Conservation (phyloP, 2,888 invertebrate species). For the Erannis defoliaria region DNA sequence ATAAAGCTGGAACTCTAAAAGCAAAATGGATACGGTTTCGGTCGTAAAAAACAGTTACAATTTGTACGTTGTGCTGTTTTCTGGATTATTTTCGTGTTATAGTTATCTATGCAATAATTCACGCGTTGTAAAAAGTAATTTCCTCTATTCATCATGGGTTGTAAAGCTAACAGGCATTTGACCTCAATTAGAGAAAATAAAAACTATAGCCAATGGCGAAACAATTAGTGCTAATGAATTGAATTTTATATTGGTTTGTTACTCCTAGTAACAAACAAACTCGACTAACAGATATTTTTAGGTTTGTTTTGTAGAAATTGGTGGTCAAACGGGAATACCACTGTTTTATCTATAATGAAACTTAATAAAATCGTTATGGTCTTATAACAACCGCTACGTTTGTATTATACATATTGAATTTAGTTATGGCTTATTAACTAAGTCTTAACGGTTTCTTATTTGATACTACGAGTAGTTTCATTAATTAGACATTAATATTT, state of each 20-base stretch:
- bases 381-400: slow-evolving; percentile 9
- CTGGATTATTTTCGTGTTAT: slow-evolving; percentile 48
- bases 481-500: slow-evolving; percentile 1
- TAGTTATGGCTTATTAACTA: neutral
- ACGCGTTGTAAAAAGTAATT: slow-evolving; percentile 60
- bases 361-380: too few species aligned
- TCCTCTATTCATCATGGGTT: slow-evolving; percentile 63
- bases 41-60: slow-evolving; percentile 45
- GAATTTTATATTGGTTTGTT: slow-evolving; percentile 58
- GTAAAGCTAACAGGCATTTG: slow-evolving; percentile 72
- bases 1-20: slow-evolving; percentile 32
- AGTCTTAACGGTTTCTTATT: slow-evolving; percentile 5
- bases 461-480: slow-evolving; percentile 1
- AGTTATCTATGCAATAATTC: slow-evolving; percentile 51
- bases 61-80: slow-evolving; percentile 45
- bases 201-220: slow-evolving; percentile 77
- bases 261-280: too few species aligned
- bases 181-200: slow-evolving; percentile 78
- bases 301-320: slow-evolving; percentile 17
- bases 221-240: slow-evolving; percentile 74
- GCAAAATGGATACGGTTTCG: slow-evolving; percentile 39
- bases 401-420: neutral
- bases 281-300: slow-evolving; percentile 16
- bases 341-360: too few species aligned
- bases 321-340: too few species aligned